Evolutionary conservation across 2,888 invertebrate genomes (phyloP).

Genomic region (Sarcophaga variegata): DNA sequence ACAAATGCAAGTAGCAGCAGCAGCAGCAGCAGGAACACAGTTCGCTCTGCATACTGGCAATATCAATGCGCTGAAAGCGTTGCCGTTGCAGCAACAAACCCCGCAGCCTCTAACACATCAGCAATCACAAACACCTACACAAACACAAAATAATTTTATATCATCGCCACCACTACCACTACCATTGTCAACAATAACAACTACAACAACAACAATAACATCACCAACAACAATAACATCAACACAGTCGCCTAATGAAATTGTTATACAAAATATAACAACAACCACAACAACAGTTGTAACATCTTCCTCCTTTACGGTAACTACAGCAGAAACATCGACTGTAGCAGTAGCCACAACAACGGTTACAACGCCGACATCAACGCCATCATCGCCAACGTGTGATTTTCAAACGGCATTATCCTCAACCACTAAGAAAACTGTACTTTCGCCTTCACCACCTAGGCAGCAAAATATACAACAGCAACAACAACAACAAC

Average conservation of each 20-base stretch:
- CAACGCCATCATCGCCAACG: constrained; percentile 65
- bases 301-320: constrained; percentile 66
- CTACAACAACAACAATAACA: constrained; percentile 61
- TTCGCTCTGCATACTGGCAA: constrained; percentile 68
- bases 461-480: constrained; percentile 58
- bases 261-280: constrained; percentile 58
- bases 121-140: constrained; percentile 40
- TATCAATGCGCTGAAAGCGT: constrained; percentile 70
- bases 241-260: constrained; percentile 56
- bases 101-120: constrained; percentile 70
- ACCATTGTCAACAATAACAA: constrained; percentile 63
- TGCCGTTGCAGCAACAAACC: constrained; percentile 71
- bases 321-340: constrained; percentile 67
- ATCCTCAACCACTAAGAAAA: constrained; percentile 44
- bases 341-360: constrained; percentile 58
- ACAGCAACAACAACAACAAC: constrained; percentile 67
- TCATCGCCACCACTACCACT: constrained; percentile 47
- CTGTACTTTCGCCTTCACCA: constrained; percentile 62
- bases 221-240: constrained; percentile 64
- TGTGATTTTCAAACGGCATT: constrained; percentile 53
- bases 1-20: constrained; percentile 75
- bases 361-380: constrained; percentile 43
- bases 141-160: constrained; percentile 60
- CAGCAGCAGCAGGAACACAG: constrained; percentile 73
- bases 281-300: constrained; percentile 69